phyloP scores from a whole-genome alignment of 2,888 invertebrate genomes.

The Drosophila hamatofila region DNA sequence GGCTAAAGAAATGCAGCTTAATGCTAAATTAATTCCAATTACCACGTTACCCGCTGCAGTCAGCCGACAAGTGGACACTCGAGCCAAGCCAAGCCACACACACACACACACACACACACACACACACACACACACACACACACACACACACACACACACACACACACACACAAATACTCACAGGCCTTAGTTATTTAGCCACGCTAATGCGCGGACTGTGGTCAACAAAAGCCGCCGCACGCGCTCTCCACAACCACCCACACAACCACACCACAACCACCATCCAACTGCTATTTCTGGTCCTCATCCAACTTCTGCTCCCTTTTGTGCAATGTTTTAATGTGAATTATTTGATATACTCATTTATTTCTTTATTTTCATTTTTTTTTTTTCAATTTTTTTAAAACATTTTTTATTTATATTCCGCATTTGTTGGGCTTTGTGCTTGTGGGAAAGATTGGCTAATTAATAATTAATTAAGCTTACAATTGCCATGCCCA shows the following conservation, averaged over 20 bases:
- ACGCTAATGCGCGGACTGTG: slow-evolving; percentile 77
- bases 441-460: slow-evolving; percentile 59
- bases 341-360: slow-evolving; percentile 67
- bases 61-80: slow-evolving; percentile 55
- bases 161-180: slow-evolving; percentile 18
- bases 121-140: slow-evolving; percentile 10
- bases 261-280: background rate
- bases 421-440: slow-evolving; percentile 67
- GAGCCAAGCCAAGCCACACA: slow-evolving; percentile 30
- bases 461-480: slow-evolving; percentile 80
- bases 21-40: slow-evolving; percentile 82
- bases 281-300: slow-evolving; percentile 2
- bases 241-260: slow-evolving; percentile 44
- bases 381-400: background rate
- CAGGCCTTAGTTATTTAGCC: slow-evolving; percentile 67
- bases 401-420: slow-evolving; percentile 15
- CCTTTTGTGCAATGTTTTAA: slow-evolving; percentile 65
- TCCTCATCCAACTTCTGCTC: slow-evolving; percentile 23
- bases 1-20: slow-evolving; percentile 76
- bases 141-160: slow-evolving; percentile 20
- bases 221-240: slow-evolving; percentile 74
- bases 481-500: slow-evolving; percentile 61
- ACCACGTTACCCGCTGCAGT: slow-evolving; percentile 52
- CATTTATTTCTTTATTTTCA: slow-evolving; percentile 37
- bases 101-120: slow-evolving; percentile 11